These are phyloP conservation scores for Acrocephalus scirpaceus DNA, from an alignment of 2,797 vertebrate genomes.

Conservation along the genomic window DNA sequence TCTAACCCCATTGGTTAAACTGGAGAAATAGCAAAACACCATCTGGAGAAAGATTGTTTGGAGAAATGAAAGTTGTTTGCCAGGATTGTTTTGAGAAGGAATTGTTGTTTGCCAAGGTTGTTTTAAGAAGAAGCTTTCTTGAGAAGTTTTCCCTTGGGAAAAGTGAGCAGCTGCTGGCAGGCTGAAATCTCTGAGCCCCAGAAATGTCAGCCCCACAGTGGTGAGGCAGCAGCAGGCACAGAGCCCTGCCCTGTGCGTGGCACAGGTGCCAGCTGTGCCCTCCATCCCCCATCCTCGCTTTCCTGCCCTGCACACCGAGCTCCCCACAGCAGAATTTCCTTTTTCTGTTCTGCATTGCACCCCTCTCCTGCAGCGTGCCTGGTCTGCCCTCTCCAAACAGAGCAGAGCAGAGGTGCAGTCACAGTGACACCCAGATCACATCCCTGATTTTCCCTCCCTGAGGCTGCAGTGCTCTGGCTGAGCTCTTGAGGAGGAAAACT, in stretches of 20 bases:
- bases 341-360: background rate
- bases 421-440: fast-evolving
- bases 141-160: no score
- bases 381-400: background rate
- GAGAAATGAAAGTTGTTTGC: no score
- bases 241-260: background rate
- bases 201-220: no score
- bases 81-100: no score
- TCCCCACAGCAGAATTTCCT: background rate
- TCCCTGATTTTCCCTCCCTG: background rate
- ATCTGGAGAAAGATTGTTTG: no score
- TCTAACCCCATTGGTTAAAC: no score
- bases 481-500: background rate
- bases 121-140: no score
- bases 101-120: no score
- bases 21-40: no score
- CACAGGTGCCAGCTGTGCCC: background rate
- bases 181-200: no score
- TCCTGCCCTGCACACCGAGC: fast-evolving
- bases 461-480: background rate
- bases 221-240: background rate
- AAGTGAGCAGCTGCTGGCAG: no score
- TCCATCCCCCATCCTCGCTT: background rate
- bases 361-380: background rate
- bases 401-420: background rate